Percentiles rank a stretch among this genome's conserved stretches.
Evolutionary conservation across 2,797 vertebrate genomes (phyloP).

Genomic region (Pagetopsis macropterus): DNA sequence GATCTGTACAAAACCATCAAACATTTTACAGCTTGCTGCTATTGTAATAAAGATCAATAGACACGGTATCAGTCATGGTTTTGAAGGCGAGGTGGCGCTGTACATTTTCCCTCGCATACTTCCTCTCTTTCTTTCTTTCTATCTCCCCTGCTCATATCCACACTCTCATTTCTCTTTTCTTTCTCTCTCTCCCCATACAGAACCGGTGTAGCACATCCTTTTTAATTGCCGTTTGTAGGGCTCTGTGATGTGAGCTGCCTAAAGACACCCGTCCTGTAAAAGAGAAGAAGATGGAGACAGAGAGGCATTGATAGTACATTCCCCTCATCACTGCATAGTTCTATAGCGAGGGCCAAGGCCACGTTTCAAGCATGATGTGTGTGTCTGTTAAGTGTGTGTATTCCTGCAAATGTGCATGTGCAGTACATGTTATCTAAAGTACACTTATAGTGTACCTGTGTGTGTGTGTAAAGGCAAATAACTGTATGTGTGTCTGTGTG

Average conservation of each 20-base stretch:
- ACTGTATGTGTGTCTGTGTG: slow-evolving; percentile 14
- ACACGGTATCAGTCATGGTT: slow-evolving; percentile 82
- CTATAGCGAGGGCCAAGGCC: slow-evolving; percentile 49
- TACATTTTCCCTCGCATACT: slow-evolving; percentile 76
- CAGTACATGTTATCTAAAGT: slow-evolving; percentile 4
- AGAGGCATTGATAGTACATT: slow-evolving; percentile 50
- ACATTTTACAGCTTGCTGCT: slow-evolving; percentile 87
- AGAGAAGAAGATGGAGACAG: slow-evolving; percentile 60
- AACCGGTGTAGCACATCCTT: slow-evolving; percentile 77
- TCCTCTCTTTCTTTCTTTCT: slow-evolving; percentile 70
- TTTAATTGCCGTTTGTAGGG: slow-evolving; percentile 83
- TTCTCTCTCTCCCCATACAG: slow-evolving; percentile 67
- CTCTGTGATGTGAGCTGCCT: slow-evolving; percentile 77
- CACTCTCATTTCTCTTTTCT: slow-evolving; percentile 62
- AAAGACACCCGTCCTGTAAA: slow-evolving; percentile 75
- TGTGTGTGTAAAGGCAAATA: slow-evolving; percentile 22
- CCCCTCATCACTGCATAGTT: slow-evolving; percentile 35
- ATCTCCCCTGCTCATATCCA: slow-evolving; percentile 65
- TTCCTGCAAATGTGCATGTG: slow-evolving; percentile 5
- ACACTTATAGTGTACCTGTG: neutral
- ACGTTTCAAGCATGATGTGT: slow-evolving; percentile 46
- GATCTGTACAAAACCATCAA: slow-evolving; percentile 89
- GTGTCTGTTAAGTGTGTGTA: neutral
- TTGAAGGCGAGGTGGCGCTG: slow-evolving; percentile 82
- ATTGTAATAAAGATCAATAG: slow-evolving; percentile 90